Evolutionary conservation across 2,113 vertebrate species (phyloP), one percentile per base, ranked within the genome.

Genomic region (Hemicordylus capensis): DNA sequence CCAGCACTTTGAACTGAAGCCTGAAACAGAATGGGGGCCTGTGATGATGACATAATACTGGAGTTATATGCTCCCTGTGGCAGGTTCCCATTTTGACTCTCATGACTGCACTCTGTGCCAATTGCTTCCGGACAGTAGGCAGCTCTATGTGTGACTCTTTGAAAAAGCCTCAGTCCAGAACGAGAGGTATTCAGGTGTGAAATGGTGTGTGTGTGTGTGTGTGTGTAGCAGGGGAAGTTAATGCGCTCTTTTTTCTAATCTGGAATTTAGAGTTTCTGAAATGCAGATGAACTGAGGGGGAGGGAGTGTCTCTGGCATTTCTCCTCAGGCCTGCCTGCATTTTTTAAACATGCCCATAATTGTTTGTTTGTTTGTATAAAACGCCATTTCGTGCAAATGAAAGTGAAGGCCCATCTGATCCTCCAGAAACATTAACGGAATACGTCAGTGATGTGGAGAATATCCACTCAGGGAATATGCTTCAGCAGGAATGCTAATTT

Each of bases 401-500:
- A 93, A 93, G 84, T 59, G 73, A 92, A 92, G 83, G 86, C 0
- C 0, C 86, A 85, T 89, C 94, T 87, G 87, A 93, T 90, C 80
- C 89, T 94, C 86, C 87, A 93, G 88, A 93, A 93, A 88, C 88
- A 85, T 76, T 85, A 85, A 93, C 91, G 86, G 93, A 90, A 85
- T 93, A 90, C 80, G 88, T 93, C 93, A 93, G 84, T 85, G 88
- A 87, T 80, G 78, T 83, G 76, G 87, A 85, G 90, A 89, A 90
- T 92, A 91, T 72, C 93, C 90, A 85, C 86, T 90, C 78, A 80
- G 94, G 93, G 94, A 94, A 93, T 93, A 92, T 58, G 89, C 87
- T 93, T 90, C 81, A 88, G 85, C 90, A 93, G 88, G 89, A 94
- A 95, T 92, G 89, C 87, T 95, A 93, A 92, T 93, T 93, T 92